Base-by-base conservation (phyloP, 2,888 invertebrate genomes). In the Phymatocera aterrima region DNA sequence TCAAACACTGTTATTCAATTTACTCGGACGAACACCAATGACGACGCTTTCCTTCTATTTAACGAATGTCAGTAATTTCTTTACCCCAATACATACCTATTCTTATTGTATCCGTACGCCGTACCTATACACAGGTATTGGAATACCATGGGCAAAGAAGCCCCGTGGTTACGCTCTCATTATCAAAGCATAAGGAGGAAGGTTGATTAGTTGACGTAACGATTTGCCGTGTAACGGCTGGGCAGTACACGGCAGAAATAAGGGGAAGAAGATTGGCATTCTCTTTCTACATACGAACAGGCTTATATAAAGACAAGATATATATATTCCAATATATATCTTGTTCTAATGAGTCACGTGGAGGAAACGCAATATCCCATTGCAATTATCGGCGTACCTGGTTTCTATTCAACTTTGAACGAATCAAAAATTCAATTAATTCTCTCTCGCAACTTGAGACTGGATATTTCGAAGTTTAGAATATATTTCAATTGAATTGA, bases 181-280 rank as follows among this genome's bases (percentile, higher is more conserved):
- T 68, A 68, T 28, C 68, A 24, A 68, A 24, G 46, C 5, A 64
- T 15, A 24, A 28, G 68, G n/a, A n/a, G n/a, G 28, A 21, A 24
- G 24, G 46, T 68, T 24, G 68, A 68, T 68, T 68, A 68, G 24
- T 24, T 46, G 43, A 28, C 68, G 68, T 68, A 43, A 68, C 68
- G 24, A 10, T 43, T 43, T 37, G 37, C 34, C 34, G 37, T 34
- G 18, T 21, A 64, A 64, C 61, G 8, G 24, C 5, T 21, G 4
- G 28, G 10, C n/a, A n/a, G 8, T 10, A 57, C 57, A 12, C 12
- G 8, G 8, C 15, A 4, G 57, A 10, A 12, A 54, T 24, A n/a
- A n/a, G n/a, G n/a, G n/a, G n/a, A n/a, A n/a, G 24, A 0, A 8
- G 24, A 57, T 28, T 28, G 24, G 28, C 15, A 57, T 57, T 28